These are phyloP conservation scores for Dendrolimus houi DNA, from an alignment of 2,888 invertebrate species.

Conservation along the genomic window DNA sequence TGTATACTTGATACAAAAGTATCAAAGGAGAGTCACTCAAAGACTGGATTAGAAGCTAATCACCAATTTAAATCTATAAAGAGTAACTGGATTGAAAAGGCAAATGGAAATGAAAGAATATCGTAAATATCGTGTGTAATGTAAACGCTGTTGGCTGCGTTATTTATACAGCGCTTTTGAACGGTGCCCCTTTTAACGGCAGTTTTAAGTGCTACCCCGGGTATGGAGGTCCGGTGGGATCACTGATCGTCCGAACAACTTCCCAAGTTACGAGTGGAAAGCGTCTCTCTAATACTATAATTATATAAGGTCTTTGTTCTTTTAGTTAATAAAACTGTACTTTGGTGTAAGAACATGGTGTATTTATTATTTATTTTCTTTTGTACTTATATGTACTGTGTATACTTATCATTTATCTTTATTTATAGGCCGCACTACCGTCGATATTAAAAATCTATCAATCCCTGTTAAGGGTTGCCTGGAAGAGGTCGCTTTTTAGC, in stretches of 20 bases:
- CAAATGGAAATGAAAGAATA: conserved; percentile 38
- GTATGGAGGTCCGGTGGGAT: conserved; percentile 28
- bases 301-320: background rate
- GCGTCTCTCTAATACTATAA: background rate
- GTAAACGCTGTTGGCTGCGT: conserved; percentile 56
- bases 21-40: no score
- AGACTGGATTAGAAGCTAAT: no score
- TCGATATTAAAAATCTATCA: no score
- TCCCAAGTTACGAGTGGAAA: conserved; percentile 12
- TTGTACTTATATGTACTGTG: no score
- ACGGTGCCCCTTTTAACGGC: conserved; percentile 63
- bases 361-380: no score
- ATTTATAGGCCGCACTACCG: no score
- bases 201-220: conserved; percentile 64
- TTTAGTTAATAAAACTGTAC: background rate
- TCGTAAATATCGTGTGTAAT: conserved; percentile 55
- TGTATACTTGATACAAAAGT: no score
- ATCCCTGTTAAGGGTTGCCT: no score
- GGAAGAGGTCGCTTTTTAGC: no score
- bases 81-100: background rate
- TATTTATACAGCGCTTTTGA: conserved; percentile 69
- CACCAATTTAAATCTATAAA: background rate
- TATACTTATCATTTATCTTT: no score
- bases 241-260: conserved; percentile 30
- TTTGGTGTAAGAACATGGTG: background rate